Evolutionary conservation across 2,113 vertebrate species (phyloP), one percentile per base, ranked within the genome.

Genomic region (Entelurus aequoreus): DNA sequence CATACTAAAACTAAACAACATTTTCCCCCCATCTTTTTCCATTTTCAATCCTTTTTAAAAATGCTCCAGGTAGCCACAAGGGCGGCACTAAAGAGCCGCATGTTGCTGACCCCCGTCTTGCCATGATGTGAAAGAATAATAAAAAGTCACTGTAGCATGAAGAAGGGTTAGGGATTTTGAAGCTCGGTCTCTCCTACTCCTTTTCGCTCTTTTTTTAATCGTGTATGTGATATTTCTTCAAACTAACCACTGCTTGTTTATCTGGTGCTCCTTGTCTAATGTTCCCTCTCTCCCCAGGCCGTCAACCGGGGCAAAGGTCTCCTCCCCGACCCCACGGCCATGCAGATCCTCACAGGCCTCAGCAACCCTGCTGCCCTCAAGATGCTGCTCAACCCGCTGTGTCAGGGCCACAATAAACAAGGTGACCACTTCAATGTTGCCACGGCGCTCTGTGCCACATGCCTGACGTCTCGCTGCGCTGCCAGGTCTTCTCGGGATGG

Each of bases 261-360:
- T 42, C 10, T 7, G 0, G 56, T 50, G 2, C 6, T 48, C 7
- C 4, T 16, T 37, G 11, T 54, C 47, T 16, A 53, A 7, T 62
- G 14, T 0, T 48, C 38, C 8, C 14, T 55, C 28, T 9, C 2
- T 63, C 58, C 0, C 61, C 19, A 96, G 94, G 93, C 94, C 3
- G 83, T 95, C 68, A 95, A 96, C 65, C 79, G 94, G 4, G 95
- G 95, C 11, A 98, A 97, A 68, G 95, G 95, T 14, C 94, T 98
- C 42, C 92, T 98, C 2, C 94, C 95, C 0, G 94, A 97, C 65
- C 95, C 95, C 1, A 94, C 80, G 13, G 75, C 93, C 55, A 88
- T 97, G 63, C 95, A 98, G 78, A 93, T 97, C 8, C 91, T 97
- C 13, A 91, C 83, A 62, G 92, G 90, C 71, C 87, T 98, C 63